Evolutionary conservation across 1,140 invertebrate genomes (phyloP), one percentile per base, ranked within the genome.

Genomic region (Procambarus clarkii): DNA sequence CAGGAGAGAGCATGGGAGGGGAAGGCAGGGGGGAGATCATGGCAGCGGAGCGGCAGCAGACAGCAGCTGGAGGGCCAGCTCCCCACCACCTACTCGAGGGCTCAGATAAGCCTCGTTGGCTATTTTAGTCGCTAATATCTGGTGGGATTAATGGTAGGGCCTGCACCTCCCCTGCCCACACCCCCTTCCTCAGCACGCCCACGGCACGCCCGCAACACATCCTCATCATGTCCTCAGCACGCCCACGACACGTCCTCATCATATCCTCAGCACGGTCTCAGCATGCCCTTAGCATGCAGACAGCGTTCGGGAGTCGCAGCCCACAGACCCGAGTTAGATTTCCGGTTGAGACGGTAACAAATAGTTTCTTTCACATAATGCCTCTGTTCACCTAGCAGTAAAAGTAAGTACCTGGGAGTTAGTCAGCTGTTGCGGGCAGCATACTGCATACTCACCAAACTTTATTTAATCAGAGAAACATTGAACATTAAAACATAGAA

Each of bases 101-200:
- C 44, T 21, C 34, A 86, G 86, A 88, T 88, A 88, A 88, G 86
- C 77, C 76, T 80, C 58, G 76, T 64, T 88, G 78, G 79, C 79
- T 89, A 89, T 89, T 89, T 89, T 82, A 76, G 87, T 89, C 78
- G 13, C 87, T 89, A 89, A 89, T 89, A 89, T 89, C 87, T 69
- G 79, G 34, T 24, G 78, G 78, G 78, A 89, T 89, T 89, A 89
- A 89, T 89, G 78, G 78, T 7, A 58, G 64, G 77, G 86, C 48
- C 76, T 80, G 77, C 77, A 64, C 86, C 45, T 58, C n/a, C 60
- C 64, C 76, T 54, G 21, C 45, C 45, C 45, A 7, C 21, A 3
- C 4, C 60, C 11, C 21, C 15, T 4, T 21, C 60, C 4, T 4
- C 60, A 64, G 18, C 60, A 64, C 60, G 13, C 60, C 60, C 60